Evolutionary conservation across 1,140 invertebrate genomes (phyloP).

Genomic region (Rhagoletis pomonella): DNA sequence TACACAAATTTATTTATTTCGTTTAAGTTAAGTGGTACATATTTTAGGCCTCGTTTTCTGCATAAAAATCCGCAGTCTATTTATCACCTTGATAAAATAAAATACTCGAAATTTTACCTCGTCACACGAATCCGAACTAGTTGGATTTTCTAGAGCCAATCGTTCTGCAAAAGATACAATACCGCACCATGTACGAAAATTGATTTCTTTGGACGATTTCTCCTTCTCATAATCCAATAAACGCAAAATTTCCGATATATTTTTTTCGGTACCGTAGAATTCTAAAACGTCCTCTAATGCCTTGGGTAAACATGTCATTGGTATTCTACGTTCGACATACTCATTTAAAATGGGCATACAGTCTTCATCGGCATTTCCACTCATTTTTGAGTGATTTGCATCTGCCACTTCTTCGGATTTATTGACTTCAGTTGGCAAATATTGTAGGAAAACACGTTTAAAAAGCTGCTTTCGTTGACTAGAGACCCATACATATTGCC

Average conservation of each 20-base stretch:
- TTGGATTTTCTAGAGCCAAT: conserved; percentile 71
- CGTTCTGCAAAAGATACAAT: conserved; percentile 78
- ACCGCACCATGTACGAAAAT: conserved; percentile 78
- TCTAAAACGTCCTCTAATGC: conserved; percentile 70
- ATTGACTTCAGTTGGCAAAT: conserved; percentile 58
- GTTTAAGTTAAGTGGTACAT: no score
- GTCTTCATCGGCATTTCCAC: conserved; percentile 59
- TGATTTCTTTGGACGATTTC: conserved; percentile 60
- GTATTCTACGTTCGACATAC: conserved; percentile 67
- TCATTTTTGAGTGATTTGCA: neutral
- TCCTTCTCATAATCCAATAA: conserved; percentile 62
- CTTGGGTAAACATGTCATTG: conserved; percentile 63
- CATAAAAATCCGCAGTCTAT: no score
- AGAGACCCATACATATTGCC: conserved; percentile 77
- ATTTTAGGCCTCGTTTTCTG: no score
- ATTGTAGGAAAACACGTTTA: conserved; percentile 69
- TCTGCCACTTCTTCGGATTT: neutral
- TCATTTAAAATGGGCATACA: conserved; percentile 56
- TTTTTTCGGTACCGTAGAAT: conserved; percentile 68
- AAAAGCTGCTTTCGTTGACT: conserved; percentile 78
- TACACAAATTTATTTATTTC: no score
- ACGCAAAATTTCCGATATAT: conserved; percentile 63
- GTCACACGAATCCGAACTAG: conserved; percentile 70
- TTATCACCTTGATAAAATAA: no score
- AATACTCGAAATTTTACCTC: conserved; percentile 58